Evolutionary conservation across 1,140 invertebrate genomes (phyloP).

Genomic region (Heliconius congener): DNA sequence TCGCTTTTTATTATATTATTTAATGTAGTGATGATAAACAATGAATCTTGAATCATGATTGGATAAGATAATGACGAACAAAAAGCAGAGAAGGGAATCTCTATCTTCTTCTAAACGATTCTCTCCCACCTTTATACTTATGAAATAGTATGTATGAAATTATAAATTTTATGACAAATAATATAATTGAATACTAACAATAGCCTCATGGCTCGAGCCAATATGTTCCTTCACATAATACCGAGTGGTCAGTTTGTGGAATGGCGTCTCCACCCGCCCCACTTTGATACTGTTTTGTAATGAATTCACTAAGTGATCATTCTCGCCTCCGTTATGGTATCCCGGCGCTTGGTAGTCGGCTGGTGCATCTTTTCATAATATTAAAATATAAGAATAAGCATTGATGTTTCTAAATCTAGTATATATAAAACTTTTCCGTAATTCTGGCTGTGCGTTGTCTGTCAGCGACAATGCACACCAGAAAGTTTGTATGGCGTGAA

Average conservation of each 20-base stretch:
- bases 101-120: too few relatives aligned
- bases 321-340: slow-evolving; percentile 32
- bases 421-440: too few relatives aligned
- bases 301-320: slow-evolving; percentile 47
- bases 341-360: slow-evolving; percentile 66
- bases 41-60: too few relatives aligned
- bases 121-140: not conserved
- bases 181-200: slow-evolving; percentile 42
- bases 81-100: too few relatives aligned
- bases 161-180: not conserved
- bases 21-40: too few relatives aligned
- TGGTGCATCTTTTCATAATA: slow-evolving; percentile 49
- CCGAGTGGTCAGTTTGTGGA: slow-evolving; percentile 45
- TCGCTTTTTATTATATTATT: too few relatives aligned
- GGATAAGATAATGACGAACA: too few relatives aligned
- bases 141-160: not conserved
- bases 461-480: too few relatives aligned
- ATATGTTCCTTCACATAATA: slow-evolving; percentile 43
- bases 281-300: slow-evolving; percentile 40
- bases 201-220: slow-evolving; percentile 49
- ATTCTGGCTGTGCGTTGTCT: too few relatives aligned
- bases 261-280: slow-evolving; percentile 56
- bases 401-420: too few relatives aligned
- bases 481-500: too few relatives aligned
- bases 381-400: not conserved